phyloP scores from a whole-genome alignment of 2,888 invertebrate genomes.

The Cheilosia vulpina region DNA sequence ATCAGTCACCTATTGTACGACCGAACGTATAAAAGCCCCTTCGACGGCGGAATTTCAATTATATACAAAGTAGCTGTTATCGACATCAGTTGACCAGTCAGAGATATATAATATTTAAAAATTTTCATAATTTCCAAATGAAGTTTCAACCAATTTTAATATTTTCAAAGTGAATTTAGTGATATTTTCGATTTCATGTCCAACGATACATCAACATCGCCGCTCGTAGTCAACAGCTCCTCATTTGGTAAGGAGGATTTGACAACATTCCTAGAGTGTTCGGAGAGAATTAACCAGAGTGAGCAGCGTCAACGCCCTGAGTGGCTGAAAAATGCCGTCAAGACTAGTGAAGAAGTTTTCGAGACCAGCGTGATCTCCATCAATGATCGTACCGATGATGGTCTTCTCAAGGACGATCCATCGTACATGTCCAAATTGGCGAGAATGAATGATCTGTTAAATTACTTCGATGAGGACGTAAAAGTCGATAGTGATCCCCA shows the following conservation, averaged over 20 bases:
- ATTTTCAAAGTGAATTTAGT: background rate
- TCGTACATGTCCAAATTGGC: conserved; percentile 75
- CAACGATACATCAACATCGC: conserved; percentile 24
- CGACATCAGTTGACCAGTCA: conserved; percentile 23
- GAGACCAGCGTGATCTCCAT: conserved; percentile 77
- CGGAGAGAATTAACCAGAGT: conserved; percentile 78
- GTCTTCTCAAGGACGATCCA: conserved; percentile 77
- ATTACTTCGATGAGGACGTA: conserved; percentile 81
- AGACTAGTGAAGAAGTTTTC: conserved; percentile 79
- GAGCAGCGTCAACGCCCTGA: conserved; percentile 68
- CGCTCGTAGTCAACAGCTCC: conserved; percentile 78
- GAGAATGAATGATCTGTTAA: conserved; percentile 79
- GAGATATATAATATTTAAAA: conserved; percentile 41
- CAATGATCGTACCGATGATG: conserved; percentile 77
- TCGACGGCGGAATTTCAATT: background rate
- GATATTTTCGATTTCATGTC: conserved; percentile 25
- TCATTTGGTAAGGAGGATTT: conserved; percentile 79
- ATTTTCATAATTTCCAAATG: background rate
- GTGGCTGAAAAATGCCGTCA: conserved; percentile 76
- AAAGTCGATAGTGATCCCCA: conserved; percentile 69
- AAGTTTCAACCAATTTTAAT: background rate
- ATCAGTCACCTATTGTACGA: background rate
- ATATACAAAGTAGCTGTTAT: conserved; percentile 42
- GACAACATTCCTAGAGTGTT: conserved; percentile 77
- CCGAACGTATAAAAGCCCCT: conserved; percentile 6